A percentile compares a stretch with the other conserved stretches of the same genome.
These are phyloP conservation scores for Monochamus alternatus DNA, from an alignment of 2,888 invertebrate species.

Conservation along the genomic window DNA sequence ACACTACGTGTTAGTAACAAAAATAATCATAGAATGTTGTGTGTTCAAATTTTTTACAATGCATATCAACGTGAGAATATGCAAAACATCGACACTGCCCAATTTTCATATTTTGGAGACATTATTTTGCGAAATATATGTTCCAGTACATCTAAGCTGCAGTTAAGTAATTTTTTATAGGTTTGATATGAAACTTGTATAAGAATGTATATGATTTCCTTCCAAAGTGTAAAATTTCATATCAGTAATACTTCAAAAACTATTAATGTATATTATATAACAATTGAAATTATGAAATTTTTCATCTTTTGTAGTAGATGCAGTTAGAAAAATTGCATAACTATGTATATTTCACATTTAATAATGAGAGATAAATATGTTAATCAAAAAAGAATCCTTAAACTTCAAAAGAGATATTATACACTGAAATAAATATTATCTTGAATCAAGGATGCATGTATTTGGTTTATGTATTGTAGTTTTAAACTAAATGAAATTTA, in stretches of 20 bases:
- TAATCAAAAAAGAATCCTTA: background rate
- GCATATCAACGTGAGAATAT: conserved; percentile 44
- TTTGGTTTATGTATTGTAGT: background rate
- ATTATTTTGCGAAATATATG: conserved; percentile 15
- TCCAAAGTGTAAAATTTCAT: conserved; percentile 25
- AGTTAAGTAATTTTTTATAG: background rate
- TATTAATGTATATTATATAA: background rate
- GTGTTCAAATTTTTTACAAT: conserved; percentile 44
- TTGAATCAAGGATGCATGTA: no score
- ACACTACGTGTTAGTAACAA: conserved; percentile 29
- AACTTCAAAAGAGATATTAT: background rate
- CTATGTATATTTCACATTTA: conserved; percentile 13
- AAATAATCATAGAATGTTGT: conserved; percentile 29
- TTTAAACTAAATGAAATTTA: no score
- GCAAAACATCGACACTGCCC: conserved; percentile 49
- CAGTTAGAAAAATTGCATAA: background rate
- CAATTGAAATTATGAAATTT: background rate
- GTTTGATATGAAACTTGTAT: conserved; percentile 11
- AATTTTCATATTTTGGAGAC: conserved; percentile 8
- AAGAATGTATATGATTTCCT: background rate
- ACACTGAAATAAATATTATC: background rate
- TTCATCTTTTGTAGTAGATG: background rate
- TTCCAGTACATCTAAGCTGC: background rate
- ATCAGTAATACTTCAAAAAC: conserved; percentile 23
- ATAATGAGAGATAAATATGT: conserved; percentile 2